Conservation (phyloP, 2,888 invertebrate species). For the Tanytarsus gracilentus region DNA sequence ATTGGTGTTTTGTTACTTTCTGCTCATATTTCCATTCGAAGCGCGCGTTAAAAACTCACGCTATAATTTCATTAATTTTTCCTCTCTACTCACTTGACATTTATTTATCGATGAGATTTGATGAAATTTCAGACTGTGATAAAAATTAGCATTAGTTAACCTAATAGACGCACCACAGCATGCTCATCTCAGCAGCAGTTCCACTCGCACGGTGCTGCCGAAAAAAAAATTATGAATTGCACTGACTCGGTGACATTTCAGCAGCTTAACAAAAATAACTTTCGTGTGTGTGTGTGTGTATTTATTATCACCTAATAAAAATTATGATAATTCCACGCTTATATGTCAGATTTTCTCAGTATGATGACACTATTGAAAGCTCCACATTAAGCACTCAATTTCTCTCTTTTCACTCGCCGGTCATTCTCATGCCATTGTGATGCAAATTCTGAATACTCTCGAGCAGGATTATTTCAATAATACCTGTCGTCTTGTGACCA, state of each 20-base stretch:
- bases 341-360: background rate
- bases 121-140: too few relatives aligned
- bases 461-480: conserved; percentile 27
- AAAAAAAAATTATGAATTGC: too few relatives aligned
- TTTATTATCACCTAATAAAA: conserved; percentile 26
- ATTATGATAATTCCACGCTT: conserved; percentile 13
- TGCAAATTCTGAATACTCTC: conserved; percentile 25
- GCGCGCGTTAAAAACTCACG: background rate
- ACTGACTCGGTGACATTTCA: too few relatives aligned
- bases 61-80: too few relatives aligned
- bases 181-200: too few relatives aligned
- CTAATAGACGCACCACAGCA: too few relatives aligned
- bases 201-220: too few relatives aligned
- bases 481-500: background rate
- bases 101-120: too few relatives aligned
- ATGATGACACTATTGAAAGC: conserved; percentile 22
- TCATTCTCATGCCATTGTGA: conserved; percentile 17
- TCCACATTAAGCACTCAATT: conserved; percentile 20
- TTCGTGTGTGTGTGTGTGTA: background rate
- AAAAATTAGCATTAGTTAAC: too few relatives aligned
- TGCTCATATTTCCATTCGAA: background rate
- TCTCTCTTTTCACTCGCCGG: too few relatives aligned
- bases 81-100: too few relatives aligned
- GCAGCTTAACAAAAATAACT: background rate
- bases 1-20: background rate